Evolutionary conservation across 35 echinoderm and acorn worm species (phyloP).

Genomic region (Ophioderma brevispina): DNA sequence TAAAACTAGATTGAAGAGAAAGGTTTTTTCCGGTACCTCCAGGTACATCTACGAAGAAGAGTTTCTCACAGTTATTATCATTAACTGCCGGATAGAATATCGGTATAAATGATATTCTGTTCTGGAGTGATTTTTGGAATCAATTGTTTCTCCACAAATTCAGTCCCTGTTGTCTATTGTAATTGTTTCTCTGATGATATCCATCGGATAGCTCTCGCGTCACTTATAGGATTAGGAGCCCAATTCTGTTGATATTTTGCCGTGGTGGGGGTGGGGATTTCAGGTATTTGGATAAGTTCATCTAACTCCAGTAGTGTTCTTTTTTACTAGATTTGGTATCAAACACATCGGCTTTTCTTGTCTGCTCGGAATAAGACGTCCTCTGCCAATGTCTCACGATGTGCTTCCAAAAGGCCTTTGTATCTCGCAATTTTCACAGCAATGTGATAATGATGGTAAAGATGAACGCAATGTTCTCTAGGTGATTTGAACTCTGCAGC

Average conservation of each 20-base stretch:
- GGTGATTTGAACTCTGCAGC: no score
- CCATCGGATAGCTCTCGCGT: neutral
- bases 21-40: constrained; percentile 55
- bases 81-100: constrained; percentile 12
- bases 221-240: neutral
- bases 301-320: constrained; percentile 4
- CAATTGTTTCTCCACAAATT: neutral
- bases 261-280: no score
- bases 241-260: neutral
- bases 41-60: constrained; percentile 65
- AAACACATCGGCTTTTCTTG: no score
- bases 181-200: neutral
- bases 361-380: no score
- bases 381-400: no score
- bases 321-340: no score
- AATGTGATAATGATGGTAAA: no score
- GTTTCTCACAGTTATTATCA: neutral
- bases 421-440: no score
- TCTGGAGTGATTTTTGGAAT: neutral
- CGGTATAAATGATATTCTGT: neutral
- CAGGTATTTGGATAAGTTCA: neutral
- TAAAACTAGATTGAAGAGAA: constrained; percentile 18
- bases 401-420: no score
- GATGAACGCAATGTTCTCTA: no score
- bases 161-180: neutral